Percentiles rank a stretch among this genome's conserved stretches.
Evolutionary conservation across 2,113 vertebrate genomes (phyloP).

Genomic region (Gavia stellata): DNA sequence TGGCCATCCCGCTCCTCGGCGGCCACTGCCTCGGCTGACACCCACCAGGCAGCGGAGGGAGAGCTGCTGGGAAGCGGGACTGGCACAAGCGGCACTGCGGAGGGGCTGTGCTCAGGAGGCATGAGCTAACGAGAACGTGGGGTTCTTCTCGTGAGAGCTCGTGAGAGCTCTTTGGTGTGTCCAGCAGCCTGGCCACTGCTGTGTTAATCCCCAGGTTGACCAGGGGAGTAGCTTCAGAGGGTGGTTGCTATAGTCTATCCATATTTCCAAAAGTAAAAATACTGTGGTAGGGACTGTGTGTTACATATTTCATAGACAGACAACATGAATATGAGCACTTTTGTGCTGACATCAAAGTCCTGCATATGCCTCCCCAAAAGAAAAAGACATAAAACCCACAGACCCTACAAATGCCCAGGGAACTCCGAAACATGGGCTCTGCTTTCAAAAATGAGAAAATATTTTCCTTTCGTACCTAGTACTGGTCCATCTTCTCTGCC

Average conservation of each 20-base stretch:
- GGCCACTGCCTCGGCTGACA: not conserved
- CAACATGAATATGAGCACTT: fast-evolving
- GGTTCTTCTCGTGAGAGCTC: too few species aligned
- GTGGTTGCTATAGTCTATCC: not conserved
- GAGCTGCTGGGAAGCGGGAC: not conserved
- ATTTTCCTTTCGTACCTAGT: not conserved
- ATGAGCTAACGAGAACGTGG: fast-evolving
- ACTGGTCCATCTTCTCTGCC: not conserved
- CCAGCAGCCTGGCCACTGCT: fast-evolving
- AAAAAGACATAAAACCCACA: not conserved
- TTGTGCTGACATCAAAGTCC: not conserved
- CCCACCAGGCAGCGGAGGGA: not conserved
- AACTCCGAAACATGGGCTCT: not conserved
- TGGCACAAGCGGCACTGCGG: fast-evolving
- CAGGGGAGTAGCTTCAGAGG: not conserved
- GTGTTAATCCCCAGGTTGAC: not conserved
- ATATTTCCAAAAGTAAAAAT: not conserved
- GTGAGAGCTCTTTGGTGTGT: not conserved
- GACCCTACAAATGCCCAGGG: not conserved
- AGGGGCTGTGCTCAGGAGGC: not conserved
- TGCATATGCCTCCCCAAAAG: not conserved
- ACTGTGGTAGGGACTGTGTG: not conserved
- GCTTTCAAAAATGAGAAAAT: not conserved
- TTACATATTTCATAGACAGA: not conserved
- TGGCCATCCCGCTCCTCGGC: fast-evolving